Evolutionary conservation across 2,888 invertebrate species (phyloP).

Genomic region (Diarsia brunnea): DNA sequence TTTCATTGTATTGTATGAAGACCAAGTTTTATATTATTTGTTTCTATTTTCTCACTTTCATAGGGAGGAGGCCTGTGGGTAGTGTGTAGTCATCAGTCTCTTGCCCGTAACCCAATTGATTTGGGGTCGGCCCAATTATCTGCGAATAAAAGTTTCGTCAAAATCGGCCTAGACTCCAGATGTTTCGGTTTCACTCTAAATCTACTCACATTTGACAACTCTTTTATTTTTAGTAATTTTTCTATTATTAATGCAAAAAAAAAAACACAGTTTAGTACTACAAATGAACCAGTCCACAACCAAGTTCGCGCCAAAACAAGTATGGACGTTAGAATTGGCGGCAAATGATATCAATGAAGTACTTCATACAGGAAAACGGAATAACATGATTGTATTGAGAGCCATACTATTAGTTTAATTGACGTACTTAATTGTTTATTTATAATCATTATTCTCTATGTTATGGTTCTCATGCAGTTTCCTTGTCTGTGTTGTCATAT

Average conservation of each 20-base stretch:
- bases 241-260: neutral
- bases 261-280: neutral
- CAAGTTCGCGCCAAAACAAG: constrained; percentile 13
- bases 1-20: neutral
- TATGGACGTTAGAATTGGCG: constrained; percentile 29
- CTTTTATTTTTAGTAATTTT: neutral
- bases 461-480: constrained; percentile 14
- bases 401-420: constrained; percentile 16
- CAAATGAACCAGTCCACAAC: neutral
- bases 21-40: no score
- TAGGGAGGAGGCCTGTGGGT: no score
- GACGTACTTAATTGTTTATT: constrained; percentile 22
- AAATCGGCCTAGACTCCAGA: no score
- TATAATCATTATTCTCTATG: constrained; percentile 19
- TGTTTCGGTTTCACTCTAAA: no score
- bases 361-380: constrained; percentile 42
- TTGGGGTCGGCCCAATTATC: no score
- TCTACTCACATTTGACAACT: neutral
- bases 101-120: no score
- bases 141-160: no score
- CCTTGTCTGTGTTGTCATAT: constrained; percentile 18
- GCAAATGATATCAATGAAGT: constrained; percentile 45
- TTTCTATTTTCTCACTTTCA: neutral
- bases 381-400: neutral
- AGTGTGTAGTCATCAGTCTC: no score